Conservation (phyloP, 2,888 invertebrate species). For the Tipula vernalis region DNA sequence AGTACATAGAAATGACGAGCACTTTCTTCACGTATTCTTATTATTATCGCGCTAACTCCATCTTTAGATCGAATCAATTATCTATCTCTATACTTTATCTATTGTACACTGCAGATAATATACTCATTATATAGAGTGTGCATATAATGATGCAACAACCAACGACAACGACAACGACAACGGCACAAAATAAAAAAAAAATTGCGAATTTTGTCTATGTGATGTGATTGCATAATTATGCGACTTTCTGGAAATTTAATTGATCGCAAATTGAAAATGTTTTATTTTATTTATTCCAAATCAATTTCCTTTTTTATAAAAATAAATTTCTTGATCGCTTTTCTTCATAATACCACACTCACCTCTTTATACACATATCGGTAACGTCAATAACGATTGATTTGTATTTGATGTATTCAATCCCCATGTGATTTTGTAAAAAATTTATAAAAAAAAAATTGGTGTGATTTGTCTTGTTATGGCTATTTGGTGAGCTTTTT, state of each 20-base stretch:
- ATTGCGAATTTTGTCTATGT: background rate
- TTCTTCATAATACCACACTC: background rate
- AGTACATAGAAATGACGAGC: background rate
- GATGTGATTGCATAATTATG: background rate
- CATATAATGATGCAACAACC: background rate
- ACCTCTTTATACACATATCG: background rate
- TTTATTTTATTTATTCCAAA: background rate
- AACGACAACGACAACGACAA: background rate
- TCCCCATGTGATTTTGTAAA: background rate
- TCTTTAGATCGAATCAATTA: background rate
- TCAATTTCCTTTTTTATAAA: background rate
- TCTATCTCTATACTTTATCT: background rate
- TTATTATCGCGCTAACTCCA: background rate
- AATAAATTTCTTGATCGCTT: background rate
- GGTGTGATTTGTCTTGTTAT: background rate
- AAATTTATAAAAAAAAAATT: background rate
- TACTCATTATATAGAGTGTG: background rate
- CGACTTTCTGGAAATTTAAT: background rate
- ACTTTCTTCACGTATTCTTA: constrained; percentile 4
- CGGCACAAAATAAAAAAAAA: background rate
- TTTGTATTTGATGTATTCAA: background rate
- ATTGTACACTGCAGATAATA: background rate
- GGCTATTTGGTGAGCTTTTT: background rate
- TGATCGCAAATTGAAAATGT: background rate
- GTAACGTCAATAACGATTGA: background rate